phyloP scores from a whole-genome alignment of 2,888 invertebrate genomes.

The Drosophila lacicola region DNA sequence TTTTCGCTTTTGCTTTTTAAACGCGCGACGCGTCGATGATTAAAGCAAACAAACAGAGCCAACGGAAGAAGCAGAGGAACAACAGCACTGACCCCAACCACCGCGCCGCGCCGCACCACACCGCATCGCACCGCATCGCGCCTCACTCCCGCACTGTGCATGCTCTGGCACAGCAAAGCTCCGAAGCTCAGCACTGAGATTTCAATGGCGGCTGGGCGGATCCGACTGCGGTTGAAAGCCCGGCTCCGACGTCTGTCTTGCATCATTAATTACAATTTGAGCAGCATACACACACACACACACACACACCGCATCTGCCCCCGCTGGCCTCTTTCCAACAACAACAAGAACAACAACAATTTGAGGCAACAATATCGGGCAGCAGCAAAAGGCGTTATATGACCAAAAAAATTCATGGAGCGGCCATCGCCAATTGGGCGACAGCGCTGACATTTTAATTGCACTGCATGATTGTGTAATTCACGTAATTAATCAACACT shows the following conservation, averaged over 20 bases:
- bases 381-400: conserved; percentile 36
- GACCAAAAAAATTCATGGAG: conserved; percentile 35
- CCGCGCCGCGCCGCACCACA: too few relatives aligned
- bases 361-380: conserved; percentile 1
- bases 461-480: conserved; percentile 76
- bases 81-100: conserved; percentile 6
- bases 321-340: conserved; percentile 3
- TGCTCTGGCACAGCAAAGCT: conserved; percentile 31
- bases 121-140: too few relatives aligned
- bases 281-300: conserved; percentile 48
- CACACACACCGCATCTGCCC: not conserved
- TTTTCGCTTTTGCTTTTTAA: conserved; percentile 56
- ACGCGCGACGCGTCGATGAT: conserved; percentile 71
- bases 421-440: conserved; percentile 28
- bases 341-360: conserved; percentile 1
- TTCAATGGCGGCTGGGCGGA: conserved; percentile 33
- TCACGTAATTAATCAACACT: conserved; percentile 75
- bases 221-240: conserved; percentile 48
- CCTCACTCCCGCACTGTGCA: conserved; percentile 1
- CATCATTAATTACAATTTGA: conserved; percentile 80
- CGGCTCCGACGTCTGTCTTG: conserved; percentile 64
- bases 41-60: conserved; percentile 66
- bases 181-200: conserved; percentile 49
- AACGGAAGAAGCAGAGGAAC: conserved; percentile 9
- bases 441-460: conserved; percentile 76